Evolutionary conservation across 2,888 invertebrate genomes (phyloP).

Genomic region (Drosophila greeni): DNA sequence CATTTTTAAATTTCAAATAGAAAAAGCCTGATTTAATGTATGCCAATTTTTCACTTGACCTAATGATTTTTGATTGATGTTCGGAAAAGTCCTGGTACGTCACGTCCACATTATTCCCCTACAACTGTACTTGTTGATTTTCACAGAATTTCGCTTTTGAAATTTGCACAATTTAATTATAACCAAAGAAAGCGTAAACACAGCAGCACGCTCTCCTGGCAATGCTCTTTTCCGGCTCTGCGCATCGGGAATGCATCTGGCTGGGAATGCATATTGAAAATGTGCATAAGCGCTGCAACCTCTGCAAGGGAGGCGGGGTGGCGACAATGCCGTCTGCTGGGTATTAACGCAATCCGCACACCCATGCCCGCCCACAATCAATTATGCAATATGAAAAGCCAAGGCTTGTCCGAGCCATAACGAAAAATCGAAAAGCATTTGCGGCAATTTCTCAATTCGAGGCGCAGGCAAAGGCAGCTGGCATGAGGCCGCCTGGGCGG

Average conservation of each 20-base stretch:
- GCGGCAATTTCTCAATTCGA: constrained; percentile 64
- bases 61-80: background rate
- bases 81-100: background rate
- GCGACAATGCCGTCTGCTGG: constrained; percentile 43
- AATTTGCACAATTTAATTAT: constrained; percentile 34
- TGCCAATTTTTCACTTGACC: background rate
- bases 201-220: constrained; percentile 28
- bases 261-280: constrained; percentile 54
- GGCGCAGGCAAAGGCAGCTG: constrained; percentile 36
- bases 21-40: background rate
- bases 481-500: constrained; percentile 9
- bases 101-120: background rate
- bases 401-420: constrained; percentile 55
- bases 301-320: constrained; percentile 12
- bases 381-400: constrained; percentile 70
- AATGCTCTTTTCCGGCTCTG: constrained; percentile 25
- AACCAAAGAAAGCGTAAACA: constrained; percentile 22
- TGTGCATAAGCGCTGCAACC: constrained; percentile 55
- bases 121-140: constrained; percentile 16
- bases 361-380: constrained; percentile 50
- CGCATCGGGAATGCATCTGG: constrained; percentile 42
- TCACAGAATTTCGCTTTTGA: constrained; percentile 7
- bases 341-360: constrained; percentile 35
- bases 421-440: constrained; percentile 69
- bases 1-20: background rate